Evolutionary conservation across 2,888 invertebrate species (phyloP), one percentile per base, ranked within the genome.

Genomic region (Cataglyphis albicans): DNA sequence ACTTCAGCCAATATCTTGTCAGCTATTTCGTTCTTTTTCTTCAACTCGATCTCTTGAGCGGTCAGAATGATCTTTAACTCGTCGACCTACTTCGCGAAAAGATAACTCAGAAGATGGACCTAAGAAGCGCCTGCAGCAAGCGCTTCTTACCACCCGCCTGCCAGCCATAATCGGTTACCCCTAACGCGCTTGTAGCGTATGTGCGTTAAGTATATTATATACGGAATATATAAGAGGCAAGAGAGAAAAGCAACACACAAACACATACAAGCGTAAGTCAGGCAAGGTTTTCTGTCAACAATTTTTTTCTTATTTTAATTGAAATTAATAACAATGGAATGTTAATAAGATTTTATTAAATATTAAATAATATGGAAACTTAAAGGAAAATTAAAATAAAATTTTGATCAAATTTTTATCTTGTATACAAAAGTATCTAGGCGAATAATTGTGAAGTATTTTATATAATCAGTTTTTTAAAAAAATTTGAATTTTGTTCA

Each of bases 21-120:
- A 0, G 99, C 99, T 74, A 98, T 97, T 91, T 97, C 98, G 92
- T 99, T 99, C 94, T 99, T 99, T 89, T 97, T 96, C 92, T 97
- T 97, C 81, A 99, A 94, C 90, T 98, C 97, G 15, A 98, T 96
- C 94, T 98, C 98, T 95, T 98, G 98, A 1, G 95, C 96, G 0
- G 97, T 97, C 84, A 97, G 93, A 84, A 96, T 95, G 48, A 96
- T 96, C 96, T 99, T 98, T 85, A 99, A 95, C 9, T 97, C 97
- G 92, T 98, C 98, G 0, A 97, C 97, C 95, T 80, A 52, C 18
- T 44, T 96, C 85, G 64, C 84, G 80, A 65, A 86, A 83, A 55
- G 81, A 55, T 52, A 68, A 32, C 35, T 59, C 35, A 55, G n/a
- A n/a, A 3, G 63, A 73, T 74, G 12, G 9, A 35, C n/a, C 44